Evolutionary conservation across 2,888 invertebrate species (phyloP).

Genomic region (Zootermopsis nevadensis): DNA sequence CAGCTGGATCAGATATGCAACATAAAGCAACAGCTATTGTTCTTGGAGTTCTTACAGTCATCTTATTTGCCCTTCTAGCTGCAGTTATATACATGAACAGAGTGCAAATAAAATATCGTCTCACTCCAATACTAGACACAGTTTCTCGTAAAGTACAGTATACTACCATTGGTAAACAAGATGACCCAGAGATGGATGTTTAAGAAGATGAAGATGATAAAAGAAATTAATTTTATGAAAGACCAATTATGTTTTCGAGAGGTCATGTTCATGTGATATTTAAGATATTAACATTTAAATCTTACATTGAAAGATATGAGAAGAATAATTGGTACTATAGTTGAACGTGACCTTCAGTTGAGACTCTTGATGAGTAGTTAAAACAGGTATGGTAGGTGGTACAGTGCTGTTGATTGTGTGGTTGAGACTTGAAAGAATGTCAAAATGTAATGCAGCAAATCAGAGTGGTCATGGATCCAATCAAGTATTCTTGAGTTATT

Average conservation of each 20-base stretch:
- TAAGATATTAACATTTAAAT: no score
- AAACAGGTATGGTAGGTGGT: no score
- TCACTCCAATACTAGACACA: slow-evolving; percentile 72
- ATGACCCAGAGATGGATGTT: slow-evolving; percentile 51
- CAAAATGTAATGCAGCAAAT: no score
- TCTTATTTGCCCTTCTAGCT: slow-evolving; percentile 68
- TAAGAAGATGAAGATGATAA: background rate
- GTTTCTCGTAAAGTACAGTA: slow-evolving; percentile 79
- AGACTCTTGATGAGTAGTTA: no score
- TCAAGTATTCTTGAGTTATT: no score
- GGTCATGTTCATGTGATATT: background rate
- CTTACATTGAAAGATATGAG: no score
- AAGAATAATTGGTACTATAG: background rate
- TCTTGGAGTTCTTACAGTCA: slow-evolving; percentile 65
- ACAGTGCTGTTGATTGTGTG: no score
- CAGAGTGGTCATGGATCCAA: no score
- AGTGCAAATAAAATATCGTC: slow-evolving; percentile 68
- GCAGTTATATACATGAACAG: slow-evolving; percentile 73
- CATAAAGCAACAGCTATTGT: slow-evolving; percentile 59
- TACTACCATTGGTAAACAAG: slow-evolving; percentile 72
- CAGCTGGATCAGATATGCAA: background rate
- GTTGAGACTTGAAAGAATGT: no score
- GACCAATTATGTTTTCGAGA: background rate
- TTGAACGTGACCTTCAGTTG: no score
- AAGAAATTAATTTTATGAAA: no score